phyloP scores from a whole-genome alignment of 2,888 invertebrate species.

The Neocrepidodera transversa region DNA sequence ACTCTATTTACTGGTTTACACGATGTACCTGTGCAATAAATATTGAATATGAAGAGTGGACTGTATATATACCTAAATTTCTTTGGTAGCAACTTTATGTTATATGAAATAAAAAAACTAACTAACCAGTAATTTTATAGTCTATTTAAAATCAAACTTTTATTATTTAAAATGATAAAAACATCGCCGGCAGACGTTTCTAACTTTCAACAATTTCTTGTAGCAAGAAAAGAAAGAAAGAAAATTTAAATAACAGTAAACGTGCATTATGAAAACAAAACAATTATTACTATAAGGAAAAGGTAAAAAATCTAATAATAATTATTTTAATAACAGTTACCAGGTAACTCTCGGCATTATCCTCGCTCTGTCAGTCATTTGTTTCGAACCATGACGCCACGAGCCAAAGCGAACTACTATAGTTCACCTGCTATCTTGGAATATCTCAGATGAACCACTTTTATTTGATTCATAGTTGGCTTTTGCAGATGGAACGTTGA shows the following conservation, averaged over 20 bases:
- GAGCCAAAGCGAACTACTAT: conserved; percentile 59
- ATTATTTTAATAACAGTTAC: conserved; percentile 60
- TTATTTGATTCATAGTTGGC: conserved; percentile 48
- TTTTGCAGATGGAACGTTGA: conserved; percentile 41
- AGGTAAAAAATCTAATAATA: conserved; percentile 59
- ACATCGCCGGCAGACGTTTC: not conserved
- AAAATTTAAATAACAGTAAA: conserved; percentile 39
- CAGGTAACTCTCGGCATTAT: conserved; percentile 61
- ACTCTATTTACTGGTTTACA: no score
- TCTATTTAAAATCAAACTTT: not conserved
- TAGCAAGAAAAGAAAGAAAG: conserved; percentile 21
- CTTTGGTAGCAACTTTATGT: no score
- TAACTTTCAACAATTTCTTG: not conserved
- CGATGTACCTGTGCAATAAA: no score
- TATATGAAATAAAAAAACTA: no score
- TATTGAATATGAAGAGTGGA: no score
- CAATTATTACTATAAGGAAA: conserved; percentile 53
- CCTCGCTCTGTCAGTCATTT: conserved; percentile 63
- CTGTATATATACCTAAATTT: no score
- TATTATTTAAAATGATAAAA: not conserved
- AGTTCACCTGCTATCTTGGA: conserved; percentile 58
- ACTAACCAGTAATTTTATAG: not conserved
- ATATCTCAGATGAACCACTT: conserved; percentile 57
- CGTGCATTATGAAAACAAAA: conserved; percentile 55
- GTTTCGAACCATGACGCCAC: conserved; percentile 64